A percentile compares a stretch with the other conserved stretches of the same genome.
Evolutionary conservation across 2,113 vertebrate genomes (phyloP).

Genomic region (Laticauda laticaudata): DNA sequence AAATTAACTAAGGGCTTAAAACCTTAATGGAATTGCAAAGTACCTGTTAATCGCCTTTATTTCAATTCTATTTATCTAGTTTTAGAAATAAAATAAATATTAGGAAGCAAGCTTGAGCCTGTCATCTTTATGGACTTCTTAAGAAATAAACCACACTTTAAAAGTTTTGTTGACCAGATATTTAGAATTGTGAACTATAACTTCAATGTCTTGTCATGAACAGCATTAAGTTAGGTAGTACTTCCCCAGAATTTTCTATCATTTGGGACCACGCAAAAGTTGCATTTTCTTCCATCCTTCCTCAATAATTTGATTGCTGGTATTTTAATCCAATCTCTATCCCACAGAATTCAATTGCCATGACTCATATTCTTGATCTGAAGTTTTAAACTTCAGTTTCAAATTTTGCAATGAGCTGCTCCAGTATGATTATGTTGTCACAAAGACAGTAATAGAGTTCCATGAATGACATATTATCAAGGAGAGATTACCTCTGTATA

Average conservation of each 20-base stretch:
- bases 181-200: not conserved
- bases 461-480: constrained; percentile 31
- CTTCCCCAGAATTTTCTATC: not conserved
- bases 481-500: constrained; percentile 48
- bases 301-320: not conserved
- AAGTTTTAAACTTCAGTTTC: constrained; percentile 64
- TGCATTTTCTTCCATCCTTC: not conserved
- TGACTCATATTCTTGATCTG: constrained; percentile 51
- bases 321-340: constrained; percentile 22
- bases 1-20: not conserved
- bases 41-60: not conserved
- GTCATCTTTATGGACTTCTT: not conserved
- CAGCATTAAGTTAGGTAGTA: not conserved
- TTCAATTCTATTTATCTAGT: not conserved
- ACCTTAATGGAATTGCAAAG: not conserved
- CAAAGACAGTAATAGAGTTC: constrained; percentile 65
- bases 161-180: not conserved
- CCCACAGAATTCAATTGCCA: constrained; percentile 40
- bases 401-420: constrained; percentile 61
- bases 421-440: constrained; percentile 67
- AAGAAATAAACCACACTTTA: not conserved
- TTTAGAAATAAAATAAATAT: not conserved
- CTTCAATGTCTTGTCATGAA: not conserved
- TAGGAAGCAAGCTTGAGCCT: not conserved
- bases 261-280: not conserved